These are phyloP conservation scores for Martes martes DNA, from an alignment of 2,113 vertebrate species.

Conservation along the genomic window DNA sequence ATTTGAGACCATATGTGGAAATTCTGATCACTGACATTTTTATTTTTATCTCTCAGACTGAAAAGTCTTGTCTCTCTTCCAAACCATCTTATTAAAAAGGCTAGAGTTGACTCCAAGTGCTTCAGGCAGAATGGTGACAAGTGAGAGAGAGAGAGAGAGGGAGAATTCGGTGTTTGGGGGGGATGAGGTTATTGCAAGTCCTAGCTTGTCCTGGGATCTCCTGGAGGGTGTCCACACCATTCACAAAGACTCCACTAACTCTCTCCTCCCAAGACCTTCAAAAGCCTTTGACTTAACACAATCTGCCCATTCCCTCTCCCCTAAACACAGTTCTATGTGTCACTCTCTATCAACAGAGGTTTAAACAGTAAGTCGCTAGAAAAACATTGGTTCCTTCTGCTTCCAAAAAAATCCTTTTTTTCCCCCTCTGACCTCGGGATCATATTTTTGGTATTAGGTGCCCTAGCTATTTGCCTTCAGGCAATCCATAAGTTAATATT, in stretches of 20 bases:
- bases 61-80: slow-evolving; percentile 53
- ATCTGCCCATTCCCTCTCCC: background rate
- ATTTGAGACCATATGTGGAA: slow-evolving; percentile 75
- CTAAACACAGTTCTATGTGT: background rate
- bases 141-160: background rate
- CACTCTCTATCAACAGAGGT: background rate
- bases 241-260: background rate
- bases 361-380: slow-evolving; percentile 36
- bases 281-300: slow-evolving; percentile 28
- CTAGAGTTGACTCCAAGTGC: slow-evolving; percentile 61
- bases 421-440: background rate
- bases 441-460: slow-evolving; percentile 48
- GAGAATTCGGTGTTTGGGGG: background rate
- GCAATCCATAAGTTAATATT: slow-evolving; percentile 56
- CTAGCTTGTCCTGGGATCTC: background rate
- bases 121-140: slow-evolving; percentile 43
- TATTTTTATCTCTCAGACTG: slow-evolving; percentile 73
- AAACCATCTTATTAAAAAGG: slow-evolving; percentile 72
- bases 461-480: slow-evolving; percentile 40
- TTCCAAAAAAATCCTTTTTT: slow-evolving; percentile 12
- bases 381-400: slow-evolving; percentile 20
- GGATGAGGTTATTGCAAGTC: slow-evolving; percentile 19
- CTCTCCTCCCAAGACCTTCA: slow-evolving; percentile 19
- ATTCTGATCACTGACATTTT: slow-evolving; percentile 72
- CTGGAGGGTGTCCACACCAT: background rate